Evolutionary conservation across 2,888 invertebrate genomes (phyloP).

Genomic region (Hemithea aestivaria): DNA sequence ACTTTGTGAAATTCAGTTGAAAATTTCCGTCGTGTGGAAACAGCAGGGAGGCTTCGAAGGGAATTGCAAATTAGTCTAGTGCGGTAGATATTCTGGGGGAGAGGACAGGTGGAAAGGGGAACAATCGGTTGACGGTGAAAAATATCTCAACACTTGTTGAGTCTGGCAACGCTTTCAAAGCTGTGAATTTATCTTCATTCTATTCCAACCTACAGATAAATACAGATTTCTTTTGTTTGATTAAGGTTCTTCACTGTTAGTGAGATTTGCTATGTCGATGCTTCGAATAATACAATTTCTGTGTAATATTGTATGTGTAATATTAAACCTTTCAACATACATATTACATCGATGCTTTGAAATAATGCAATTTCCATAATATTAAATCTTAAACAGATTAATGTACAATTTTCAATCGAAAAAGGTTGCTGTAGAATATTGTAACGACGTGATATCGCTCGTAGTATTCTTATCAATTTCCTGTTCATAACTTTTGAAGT

Average conservation of each 20-base stretch:
- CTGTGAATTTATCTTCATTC: conserved; percentile 16
- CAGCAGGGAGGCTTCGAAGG: conserved; percentile 39
- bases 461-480: too few relatives aligned
- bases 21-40: conserved; percentile 39
- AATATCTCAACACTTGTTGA: conserved; percentile 59
- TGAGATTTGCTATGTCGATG: too few relatives aligned
- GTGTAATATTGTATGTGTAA: too few relatives aligned
- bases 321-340: too few relatives aligned
- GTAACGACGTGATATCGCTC: too few relatives aligned
- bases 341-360: too few relatives aligned
- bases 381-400: too few relatives aligned
- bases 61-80: conserved; percentile 53
- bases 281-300: too few relatives aligned
- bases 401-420: too few relatives aligned
- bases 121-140: conserved; percentile 31
- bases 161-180: conserved; percentile 29
- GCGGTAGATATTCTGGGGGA: conserved; percentile 21
- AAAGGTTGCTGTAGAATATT: too few relatives aligned
- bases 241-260: background rate
- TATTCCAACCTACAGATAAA: conserved; percentile 1
- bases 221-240: background rate
- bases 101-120: conserved; percentile 12
- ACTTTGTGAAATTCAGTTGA: conserved; percentile 35
- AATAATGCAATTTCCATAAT: too few relatives aligned
- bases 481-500: too few relatives aligned